phyloP scores from a whole-genome alignment of 30 jellyfish, hydroid and myxozoan genomes.

The Hydractinia symbiolongicarpus region DNA sequence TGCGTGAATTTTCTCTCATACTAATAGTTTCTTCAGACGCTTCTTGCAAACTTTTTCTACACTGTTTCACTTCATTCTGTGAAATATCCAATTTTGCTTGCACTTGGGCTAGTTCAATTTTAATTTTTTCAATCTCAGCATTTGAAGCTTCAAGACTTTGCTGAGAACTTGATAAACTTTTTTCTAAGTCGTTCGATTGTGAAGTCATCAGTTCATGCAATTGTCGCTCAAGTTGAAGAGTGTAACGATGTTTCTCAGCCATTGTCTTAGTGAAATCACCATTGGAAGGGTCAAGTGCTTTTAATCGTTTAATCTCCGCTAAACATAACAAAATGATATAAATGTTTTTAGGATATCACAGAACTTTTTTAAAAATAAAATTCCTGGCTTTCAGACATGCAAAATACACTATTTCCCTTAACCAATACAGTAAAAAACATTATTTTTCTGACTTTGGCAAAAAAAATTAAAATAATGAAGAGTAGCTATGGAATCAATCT shows the following conservation, averaged over 20 bases:
- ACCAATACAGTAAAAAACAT: too few relatives aligned
- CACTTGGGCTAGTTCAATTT: constrained; percentile 63
- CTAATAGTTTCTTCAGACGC: constrained; percentile 66
- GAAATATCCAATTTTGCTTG: constrained; percentile 71
- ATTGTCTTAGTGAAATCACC: constrained; percentile 61
- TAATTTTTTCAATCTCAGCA: constrained; percentile 72
- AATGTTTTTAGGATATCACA: background rate
- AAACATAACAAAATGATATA: background rate
- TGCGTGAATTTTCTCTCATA: constrained; percentile 63
- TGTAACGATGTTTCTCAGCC: constrained; percentile 85
- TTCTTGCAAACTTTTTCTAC: constrained; percentile 72
- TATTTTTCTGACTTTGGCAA: too few relatives aligned
- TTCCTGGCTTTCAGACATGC: too few relatives aligned
- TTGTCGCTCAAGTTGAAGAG: constrained; percentile 89
- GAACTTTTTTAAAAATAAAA: background rate
- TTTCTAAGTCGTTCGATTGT: constrained; percentile 58
- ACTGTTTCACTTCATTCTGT: constrained; percentile 54
- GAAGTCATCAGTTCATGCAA: constrained; percentile 69
- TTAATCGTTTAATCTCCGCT: constrained; percentile 78
- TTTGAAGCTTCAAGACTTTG: constrained; percentile 83
- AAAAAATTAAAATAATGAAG: too few relatives aligned
- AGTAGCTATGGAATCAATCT: too few relatives aligned
- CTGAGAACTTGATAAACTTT: constrained; percentile 76
- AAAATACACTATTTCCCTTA: too few relatives aligned
- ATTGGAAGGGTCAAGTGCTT: constrained; percentile 47